Percentiles rank a stretch among this genome's conserved stretches.
Evolutionary conservation across 2,888 invertebrate species (phyloP).

Genomic region (Cybosia mesomella): DNA sequence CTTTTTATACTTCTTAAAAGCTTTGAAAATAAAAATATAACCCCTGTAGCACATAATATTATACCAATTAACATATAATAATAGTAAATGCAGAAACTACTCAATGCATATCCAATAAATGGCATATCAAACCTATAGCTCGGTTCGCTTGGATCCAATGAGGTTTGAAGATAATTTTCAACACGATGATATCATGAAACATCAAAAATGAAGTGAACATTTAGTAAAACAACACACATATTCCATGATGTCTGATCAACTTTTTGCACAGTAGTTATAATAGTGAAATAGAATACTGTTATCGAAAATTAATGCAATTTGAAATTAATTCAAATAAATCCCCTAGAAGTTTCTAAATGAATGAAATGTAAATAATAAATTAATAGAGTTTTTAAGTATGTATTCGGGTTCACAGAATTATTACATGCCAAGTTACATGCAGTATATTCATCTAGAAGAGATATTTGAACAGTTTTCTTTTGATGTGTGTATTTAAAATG

Average conservation of each 20-base stretch:
- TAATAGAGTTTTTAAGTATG: background rate
- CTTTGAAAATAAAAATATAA: conserved; percentile 25
- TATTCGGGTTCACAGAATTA: background rate
- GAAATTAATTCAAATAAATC: conserved; percentile 28
- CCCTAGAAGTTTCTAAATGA: conserved; percentile 26
- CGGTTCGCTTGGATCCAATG: conserved; percentile 81
- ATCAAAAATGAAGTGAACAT: conserved; percentile 76
- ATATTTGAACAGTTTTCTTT: conserved; percentile 28
- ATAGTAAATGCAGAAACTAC: conserved; percentile 73
- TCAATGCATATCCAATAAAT: conserved; percentile 78
- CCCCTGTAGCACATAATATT: conserved; percentile 52
- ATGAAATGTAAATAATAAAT: background rate
- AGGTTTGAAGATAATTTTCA: conserved; percentile 71
- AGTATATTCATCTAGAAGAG: conserved; percentile 28
- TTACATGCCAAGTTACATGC: conserved; percentile 18
- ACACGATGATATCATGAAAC: conserved; percentile 84
- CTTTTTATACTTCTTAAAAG: conserved; percentile 34
- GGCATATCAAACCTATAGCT: conserved; percentile 85
- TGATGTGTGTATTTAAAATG: background rate
- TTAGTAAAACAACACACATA: conserved; percentile 56
- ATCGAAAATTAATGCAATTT: conserved; percentile 7
- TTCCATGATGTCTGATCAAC: conserved; percentile 25
- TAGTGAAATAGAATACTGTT: conserved; percentile 35
- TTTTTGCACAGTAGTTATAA: conserved; percentile 31
- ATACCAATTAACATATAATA: conserved; percentile 57